A percentile compares a stretch with the other conserved stretches of the same genome.
Conservation (phyloP, 2,113 vertebrate species). For the Empidonax traillii region DNA sequence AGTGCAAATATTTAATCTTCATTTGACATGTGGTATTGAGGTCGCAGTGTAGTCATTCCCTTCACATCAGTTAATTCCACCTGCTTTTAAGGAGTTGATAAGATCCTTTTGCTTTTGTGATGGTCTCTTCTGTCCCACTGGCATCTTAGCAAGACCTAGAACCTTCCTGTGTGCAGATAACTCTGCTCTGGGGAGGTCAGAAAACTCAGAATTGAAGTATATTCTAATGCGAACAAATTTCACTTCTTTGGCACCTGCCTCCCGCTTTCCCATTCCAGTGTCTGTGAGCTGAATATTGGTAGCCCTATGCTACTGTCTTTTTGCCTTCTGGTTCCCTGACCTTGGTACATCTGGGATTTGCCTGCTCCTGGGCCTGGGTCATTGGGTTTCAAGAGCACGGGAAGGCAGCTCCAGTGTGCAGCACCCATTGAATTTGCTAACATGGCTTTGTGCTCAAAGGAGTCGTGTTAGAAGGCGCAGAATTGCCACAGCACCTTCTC, state of each 20-base stretch:
- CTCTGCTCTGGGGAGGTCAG: neutral
- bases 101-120: neutral
- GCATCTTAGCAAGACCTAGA: neutral
- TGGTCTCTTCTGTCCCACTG: neutral
- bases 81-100: neutral
- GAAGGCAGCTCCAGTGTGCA: neutral
- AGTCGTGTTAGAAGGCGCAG: neutral
- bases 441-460: neutral
- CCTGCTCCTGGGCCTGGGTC: neutral
- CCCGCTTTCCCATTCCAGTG: neutral
- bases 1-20: neutral
- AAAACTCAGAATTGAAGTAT: neutral
- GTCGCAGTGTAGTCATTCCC: neutral
- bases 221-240: neutral
- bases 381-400: neutral
- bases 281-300: neutral
- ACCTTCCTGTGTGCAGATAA: neutral
- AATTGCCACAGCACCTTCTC: neutral
- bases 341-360: neutral
- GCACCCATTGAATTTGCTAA: neutral
- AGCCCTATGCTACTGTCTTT: neutral
- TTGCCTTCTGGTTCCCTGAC: neutral
- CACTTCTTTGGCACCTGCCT: neutral
- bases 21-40: neutral
- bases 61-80: neutral